Evolutionary conservation across 2,888 invertebrate genomes (phyloP), one percentile per base, ranked within the genome.

Genomic region (Scrobipalpa costella): DNA sequence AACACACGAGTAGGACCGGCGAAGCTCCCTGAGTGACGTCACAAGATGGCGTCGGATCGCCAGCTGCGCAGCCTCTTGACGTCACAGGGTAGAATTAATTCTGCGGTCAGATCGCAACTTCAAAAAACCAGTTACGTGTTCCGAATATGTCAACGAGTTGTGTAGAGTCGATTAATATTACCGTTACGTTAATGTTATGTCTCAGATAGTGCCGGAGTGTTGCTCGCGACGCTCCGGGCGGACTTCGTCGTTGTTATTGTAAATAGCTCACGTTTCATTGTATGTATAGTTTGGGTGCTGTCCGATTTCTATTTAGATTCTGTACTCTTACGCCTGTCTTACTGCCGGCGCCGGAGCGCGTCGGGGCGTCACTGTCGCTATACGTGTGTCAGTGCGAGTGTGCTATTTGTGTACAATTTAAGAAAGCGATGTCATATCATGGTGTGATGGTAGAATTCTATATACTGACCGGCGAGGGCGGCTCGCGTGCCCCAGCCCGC

Each of bases 381-480:
- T 19, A 7, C 19, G 9, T 38, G 38, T 36, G 19, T 38, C 34
- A 36, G 38, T 33, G 21, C n/a, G 57, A 19, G 21, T 59, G 40
- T 59, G 44, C 58, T 34, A 19, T 59, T 70, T 68, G 21, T 73
- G 73, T 71, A 71, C 70, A 72, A 72, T 74, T 66, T 72, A 70
- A 68, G 68, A 70, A 77, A 76, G 83, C 83, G 79, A 77, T 81
- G 80, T 87, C 88, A 88, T 88, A 88, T 89, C 88, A 88, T 80
- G 79, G 81, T 86, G 88, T 87, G 86, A 86, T 83, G 78, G 75
- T 76, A 72, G 76, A 67, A 63, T 57, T 67, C 65, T 67, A 63
- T 67, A 64, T 72, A 73, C 65, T 55, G 55, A 55, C 68, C 67
- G 65, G 64, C 27, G 61, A 49, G 52, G 65, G 65, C 63, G 68